Evolutionary conservation across 1,140 invertebrate genomes (phyloP).

Genomic region (Drosophila varians): DNA sequence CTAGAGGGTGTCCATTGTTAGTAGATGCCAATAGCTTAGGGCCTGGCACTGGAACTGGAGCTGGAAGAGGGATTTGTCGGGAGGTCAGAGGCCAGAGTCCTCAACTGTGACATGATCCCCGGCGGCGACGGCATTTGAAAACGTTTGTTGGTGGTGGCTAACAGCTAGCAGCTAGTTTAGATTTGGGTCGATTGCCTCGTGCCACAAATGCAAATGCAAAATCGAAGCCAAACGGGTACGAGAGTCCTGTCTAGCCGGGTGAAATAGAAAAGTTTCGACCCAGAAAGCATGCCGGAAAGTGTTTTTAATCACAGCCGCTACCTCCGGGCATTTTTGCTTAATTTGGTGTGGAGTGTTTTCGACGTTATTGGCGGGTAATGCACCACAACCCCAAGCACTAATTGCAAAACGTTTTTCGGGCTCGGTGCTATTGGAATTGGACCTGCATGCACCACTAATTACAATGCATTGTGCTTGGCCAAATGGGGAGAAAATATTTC

Average conservation of each 20-base stretch:
- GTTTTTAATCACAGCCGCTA: conserved; percentile 63
- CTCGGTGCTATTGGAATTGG: conserved; percentile 22
- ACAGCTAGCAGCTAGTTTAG: conserved; percentile 72
- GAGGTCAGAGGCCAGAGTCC: conserved; percentile 1
- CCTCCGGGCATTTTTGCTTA: conserved; percentile 56
- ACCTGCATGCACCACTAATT: conserved; percentile 34
- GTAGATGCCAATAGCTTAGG: conserved; percentile 7
- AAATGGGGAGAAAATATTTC: conserved; percentile 27
- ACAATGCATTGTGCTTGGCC: conserved; percentile 38
- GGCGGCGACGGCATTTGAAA: conserved; percentile 15
- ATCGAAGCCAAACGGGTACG: conserved; percentile 21
- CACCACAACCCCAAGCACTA: conserved; percentile 60
- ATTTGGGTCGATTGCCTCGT: conserved; percentile 78
- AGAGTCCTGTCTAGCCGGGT: conserved; percentile 14
- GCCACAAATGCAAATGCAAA: conserved; percentile 63
- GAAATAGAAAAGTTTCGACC: conserved; percentile 36
- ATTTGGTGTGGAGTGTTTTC: conserved; percentile 29
- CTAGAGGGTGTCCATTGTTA: background rate
- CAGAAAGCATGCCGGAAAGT: conserved; percentile 51
- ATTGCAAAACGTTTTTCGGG: conserved; percentile 64
- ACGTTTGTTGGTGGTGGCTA: conserved; percentile 55
- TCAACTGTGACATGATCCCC: conserved; percentile 16
- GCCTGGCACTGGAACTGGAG: background rate
- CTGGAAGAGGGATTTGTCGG: background rate
- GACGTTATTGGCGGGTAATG: conserved; percentile 1